A percentile compares a stretch with the other conserved stretches of the same genome.
Conservation (phyloP, 1,140 invertebrate species). For the Drosophila saltans region DNA sequence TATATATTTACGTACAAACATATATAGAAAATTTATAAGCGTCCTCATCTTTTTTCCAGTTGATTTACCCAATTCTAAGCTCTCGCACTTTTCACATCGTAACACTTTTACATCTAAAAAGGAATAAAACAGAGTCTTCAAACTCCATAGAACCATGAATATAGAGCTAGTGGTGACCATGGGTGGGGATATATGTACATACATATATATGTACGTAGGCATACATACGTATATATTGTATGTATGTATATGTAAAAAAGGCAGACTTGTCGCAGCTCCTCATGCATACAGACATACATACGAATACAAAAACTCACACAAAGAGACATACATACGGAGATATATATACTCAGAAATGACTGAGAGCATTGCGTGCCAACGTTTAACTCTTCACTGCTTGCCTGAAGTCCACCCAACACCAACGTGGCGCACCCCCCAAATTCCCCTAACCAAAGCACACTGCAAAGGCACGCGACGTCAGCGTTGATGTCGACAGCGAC, state of each 20-base stretch:
- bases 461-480: conserved; percentile 74
- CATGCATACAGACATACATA: conserved; percentile 27
- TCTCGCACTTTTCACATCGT: conserved; percentile 70
- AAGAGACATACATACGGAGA: conserved; percentile 12
- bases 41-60: conserved; percentile 28
- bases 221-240: background rate
- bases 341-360: conserved; percentile 8
- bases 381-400: conserved; percentile 53
- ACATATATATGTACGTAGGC: background rate
- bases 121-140: conserved; percentile 25
- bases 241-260: conserved; percentile 14
- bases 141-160: conserved; percentile 36
- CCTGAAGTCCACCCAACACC: conserved; percentile 35
- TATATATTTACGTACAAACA: background rate
- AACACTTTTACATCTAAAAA: conserved; percentile 76
- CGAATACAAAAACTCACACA: conserved; percentile 16
- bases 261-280: conserved; percentile 59
- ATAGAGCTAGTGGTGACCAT: background rate
- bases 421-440: conserved; percentile 11
- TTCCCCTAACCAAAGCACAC: conserved; percentile 36
- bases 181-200: background rate
- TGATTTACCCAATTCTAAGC: conserved; percentile 78
- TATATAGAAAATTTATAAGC: background rate
- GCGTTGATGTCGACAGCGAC: conserved; percentile 60
- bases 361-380: conserved; percentile 42